Evolutionary conservation across 2,888 invertebrate genomes (phyloP).

Genomic region (Drosophila diplacantha): DNA sequence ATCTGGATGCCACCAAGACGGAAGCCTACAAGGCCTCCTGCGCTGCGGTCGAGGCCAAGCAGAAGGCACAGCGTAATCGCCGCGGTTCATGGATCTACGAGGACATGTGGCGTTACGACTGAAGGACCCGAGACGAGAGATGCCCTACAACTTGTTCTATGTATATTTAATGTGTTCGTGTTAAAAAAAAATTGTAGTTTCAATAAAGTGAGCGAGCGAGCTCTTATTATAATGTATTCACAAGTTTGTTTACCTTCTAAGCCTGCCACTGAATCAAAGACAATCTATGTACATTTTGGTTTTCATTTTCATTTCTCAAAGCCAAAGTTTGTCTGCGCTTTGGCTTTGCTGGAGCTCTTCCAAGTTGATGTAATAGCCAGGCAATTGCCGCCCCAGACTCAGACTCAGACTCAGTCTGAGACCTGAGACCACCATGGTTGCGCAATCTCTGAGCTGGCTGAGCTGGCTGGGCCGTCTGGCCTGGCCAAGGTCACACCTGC

Average conservation of each 20-base stretch:
- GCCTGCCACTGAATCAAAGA: too few relatives aligned
- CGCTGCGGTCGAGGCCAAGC: constrained; percentile 1
- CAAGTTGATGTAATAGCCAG: constrained; percentile 40
- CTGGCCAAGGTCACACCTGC: constrained; percentile 38
- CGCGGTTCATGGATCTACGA: background rate
- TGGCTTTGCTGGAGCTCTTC: constrained; percentile 9
- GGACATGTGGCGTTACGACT: background rate
- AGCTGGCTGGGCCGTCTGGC: background rate
- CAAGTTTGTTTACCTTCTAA: too few relatives aligned
- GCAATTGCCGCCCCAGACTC: constrained; percentile 8
- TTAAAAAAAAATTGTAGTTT: background rate
- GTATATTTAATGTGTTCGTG: background rate
- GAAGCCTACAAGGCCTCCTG: background rate
- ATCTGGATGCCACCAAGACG: background rate
- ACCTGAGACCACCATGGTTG: constrained; percentile 2
- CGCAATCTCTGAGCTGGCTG: constrained; percentile 5
- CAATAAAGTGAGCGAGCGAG: background rate
- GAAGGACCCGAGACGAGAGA: too few relatives aligned
- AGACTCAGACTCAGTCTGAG: background rate
- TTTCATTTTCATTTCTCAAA: too few relatives aligned
- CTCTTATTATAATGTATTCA: background rate
- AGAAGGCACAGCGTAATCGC: background rate
- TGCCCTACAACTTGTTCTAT: background rate
- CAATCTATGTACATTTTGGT: too few relatives aligned
- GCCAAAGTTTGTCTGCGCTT: background rate